Conservation (phyloP, 1,140 invertebrate species). For the Mylabris phalerata region DNA sequence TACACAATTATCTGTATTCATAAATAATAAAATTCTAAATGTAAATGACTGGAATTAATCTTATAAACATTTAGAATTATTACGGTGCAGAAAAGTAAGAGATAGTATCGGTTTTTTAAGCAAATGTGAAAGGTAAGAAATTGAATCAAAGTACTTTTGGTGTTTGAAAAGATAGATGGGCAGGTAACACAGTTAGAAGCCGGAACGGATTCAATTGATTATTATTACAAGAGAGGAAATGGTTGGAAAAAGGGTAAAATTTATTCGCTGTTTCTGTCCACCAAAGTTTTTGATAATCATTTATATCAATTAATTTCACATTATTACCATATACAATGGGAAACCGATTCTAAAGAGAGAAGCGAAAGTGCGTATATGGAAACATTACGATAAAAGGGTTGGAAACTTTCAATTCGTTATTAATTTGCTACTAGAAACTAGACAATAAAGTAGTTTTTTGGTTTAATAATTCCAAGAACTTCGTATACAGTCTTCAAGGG, state of each 20-base stretch:
- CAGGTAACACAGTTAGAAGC: no score
- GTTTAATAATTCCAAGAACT: background rate
- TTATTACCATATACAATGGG: slow-evolving; percentile 4
- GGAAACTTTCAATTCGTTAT: background rate
- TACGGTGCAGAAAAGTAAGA: no score
- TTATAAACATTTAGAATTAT: no score
- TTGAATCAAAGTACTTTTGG: no score
- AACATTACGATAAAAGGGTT: background rate
- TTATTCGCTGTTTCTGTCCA: background rate
- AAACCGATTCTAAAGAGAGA: background rate
- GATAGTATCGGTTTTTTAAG: no score
- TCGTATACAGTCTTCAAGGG: background rate
- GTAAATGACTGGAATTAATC: no score
- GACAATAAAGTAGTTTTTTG: background rate
- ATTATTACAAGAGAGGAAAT: no score
- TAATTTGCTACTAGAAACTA: background rate
- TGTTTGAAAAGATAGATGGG: no score
- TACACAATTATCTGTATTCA: no score
- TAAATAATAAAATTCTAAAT: no score
- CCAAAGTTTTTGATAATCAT: background rate
- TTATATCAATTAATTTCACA: slow-evolving; percentile 14
- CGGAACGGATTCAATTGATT: no score
- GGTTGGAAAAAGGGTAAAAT: background rate
- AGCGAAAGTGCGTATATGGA: background rate
- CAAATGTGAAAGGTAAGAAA: no score